These are phyloP conservation scores for Pipistrellus pipistrellus DNA, from an alignment of 2,797 vertebrate genomes.

Conservation along the genomic window DNA sequence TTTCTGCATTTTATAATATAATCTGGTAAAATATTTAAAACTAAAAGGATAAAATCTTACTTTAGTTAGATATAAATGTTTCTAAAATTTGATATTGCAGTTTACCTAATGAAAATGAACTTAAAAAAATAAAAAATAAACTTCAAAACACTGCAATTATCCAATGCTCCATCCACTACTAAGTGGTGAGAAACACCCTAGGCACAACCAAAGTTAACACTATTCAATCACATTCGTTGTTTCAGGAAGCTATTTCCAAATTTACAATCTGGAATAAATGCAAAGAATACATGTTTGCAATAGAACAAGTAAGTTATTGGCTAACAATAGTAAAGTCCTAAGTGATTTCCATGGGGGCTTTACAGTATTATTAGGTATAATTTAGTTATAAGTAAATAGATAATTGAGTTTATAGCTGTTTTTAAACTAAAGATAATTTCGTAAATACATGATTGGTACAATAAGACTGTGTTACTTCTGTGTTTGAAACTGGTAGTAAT, in stretches of 20 bases:
- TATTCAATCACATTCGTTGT: background rate
- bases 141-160: constrained; percentile 33
- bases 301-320: background rate
- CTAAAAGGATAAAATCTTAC: constrained; percentile 6
- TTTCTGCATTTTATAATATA: background rate
- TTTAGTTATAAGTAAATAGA: constrained; percentile 21
- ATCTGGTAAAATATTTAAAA: background rate
- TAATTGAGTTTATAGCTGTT: constrained; percentile 36
- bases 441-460: constrained; percentile 71
- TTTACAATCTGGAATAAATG: background rate
- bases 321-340: constrained; percentile 3
- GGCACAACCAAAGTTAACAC: background rate
- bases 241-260: constrained; percentile 32
- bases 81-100: constrained; percentile 22
- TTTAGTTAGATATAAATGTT: constrained; percentile 7
- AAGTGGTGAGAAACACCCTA: background rate
- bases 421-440: constrained; percentile 70
- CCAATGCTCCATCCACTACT: background rate
- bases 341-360: constrained; percentile 26
- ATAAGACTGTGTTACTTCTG: constrained; percentile 69
- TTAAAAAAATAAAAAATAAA: background rate
- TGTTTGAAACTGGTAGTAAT: constrained; percentile 77
- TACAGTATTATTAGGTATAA: constrained; percentile 56
- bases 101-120: constrained; percentile 14
- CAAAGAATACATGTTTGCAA: background rate